phyloP scores from a whole-genome alignment of 2,113 vertebrate genomes.

The Choloepus hoffmanni region DNA sequence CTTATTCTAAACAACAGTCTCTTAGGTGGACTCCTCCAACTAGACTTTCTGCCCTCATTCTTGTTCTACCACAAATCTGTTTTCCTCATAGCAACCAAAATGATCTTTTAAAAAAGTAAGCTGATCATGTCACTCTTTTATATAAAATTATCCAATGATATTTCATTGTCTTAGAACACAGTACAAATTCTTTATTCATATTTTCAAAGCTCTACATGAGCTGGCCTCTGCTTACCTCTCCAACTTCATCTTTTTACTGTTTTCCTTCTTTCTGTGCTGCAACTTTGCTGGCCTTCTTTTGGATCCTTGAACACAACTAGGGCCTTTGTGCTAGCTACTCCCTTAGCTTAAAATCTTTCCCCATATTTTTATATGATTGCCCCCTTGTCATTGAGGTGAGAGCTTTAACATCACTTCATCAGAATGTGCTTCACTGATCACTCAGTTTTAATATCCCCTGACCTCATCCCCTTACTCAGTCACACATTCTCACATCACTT shows the following conservation, averaged over 20 bases:
- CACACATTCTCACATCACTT: not conserved
- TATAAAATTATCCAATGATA: not conserved
- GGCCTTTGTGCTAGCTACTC: not conserved
- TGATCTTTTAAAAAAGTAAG: constrained; percentile 25
- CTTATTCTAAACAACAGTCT: not conserved
- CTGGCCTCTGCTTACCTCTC: not conserved
- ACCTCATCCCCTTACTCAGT: not conserved
- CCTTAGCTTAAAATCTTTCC: not conserved
- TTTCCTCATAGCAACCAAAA: not conserved
- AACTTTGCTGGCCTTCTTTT: not conserved
- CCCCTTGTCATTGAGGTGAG: not conserved
- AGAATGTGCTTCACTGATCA: not conserved
- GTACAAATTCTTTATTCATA: not conserved
- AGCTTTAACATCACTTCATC: constrained; percentile 39
- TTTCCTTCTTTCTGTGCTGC: not conserved
- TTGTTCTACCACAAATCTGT: not conserved
- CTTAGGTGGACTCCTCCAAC: not conserved
- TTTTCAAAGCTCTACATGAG: not conserved
- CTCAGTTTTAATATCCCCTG: not conserved
- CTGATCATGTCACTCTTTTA: constrained; percentile 1
- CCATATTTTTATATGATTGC: not conserved
- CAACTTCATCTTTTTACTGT: not conserved
- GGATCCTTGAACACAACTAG: not conserved
- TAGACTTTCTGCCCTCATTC: constrained; percentile 19
- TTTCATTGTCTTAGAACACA: not conserved